phyloP scores from a whole-genome alignment of 2,888 invertebrate species.

The Tinea trinotella region DNA sequence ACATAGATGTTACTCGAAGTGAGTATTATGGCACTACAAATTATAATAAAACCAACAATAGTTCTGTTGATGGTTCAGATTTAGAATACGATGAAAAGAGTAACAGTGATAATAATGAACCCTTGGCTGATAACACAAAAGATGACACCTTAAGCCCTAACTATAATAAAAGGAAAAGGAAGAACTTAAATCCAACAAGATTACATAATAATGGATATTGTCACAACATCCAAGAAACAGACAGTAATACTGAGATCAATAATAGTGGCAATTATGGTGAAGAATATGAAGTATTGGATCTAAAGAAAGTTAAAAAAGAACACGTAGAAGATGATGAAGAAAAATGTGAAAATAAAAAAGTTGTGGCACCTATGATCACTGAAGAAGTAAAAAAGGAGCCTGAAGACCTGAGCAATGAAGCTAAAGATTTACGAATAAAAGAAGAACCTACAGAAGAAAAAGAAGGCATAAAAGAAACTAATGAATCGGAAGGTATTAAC shows the following conservation, averaged over 20 bases:
- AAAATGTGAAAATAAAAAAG: conserved; percentile 29
- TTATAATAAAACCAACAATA: conserved; percentile 53
- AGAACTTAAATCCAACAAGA: conserved; percentile 89
- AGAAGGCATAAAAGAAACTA: conserved; percentile 43
- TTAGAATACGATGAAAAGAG: conserved; percentile 60
- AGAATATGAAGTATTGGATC: conserved; percentile 44
- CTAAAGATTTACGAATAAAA: conserved; percentile 52
- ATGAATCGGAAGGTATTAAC: conserved; percentile 25
- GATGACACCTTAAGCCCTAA: conserved; percentile 67
- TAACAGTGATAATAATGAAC: conserved; percentile 53
- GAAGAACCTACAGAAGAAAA: conserved; percentile 46
- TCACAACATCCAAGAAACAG: conserved; percentile 31
- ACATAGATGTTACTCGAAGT: conserved; percentile 45
- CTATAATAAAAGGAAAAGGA: conserved; percentile 86
- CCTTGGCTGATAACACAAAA: conserved; percentile 45
- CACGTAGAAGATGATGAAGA: conserved; percentile 37
- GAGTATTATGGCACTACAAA: conserved; percentile 49
- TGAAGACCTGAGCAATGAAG: conserved; percentile 34
- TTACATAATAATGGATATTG: conserved; percentile 68
- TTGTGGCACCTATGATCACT: background rate
- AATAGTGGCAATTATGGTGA: conserved; percentile 32
- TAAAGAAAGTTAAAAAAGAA: conserved; percentile 54
- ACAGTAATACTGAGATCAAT: conserved; percentile 27
- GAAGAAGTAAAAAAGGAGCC: conserved; percentile 41
- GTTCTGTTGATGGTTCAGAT: conserved; percentile 57